Percentiles rank a stretch among this genome's conserved stretches.
Conservation (phyloP, 1,140 invertebrate genomes). For the Arctopsyche grandis region DNA sequence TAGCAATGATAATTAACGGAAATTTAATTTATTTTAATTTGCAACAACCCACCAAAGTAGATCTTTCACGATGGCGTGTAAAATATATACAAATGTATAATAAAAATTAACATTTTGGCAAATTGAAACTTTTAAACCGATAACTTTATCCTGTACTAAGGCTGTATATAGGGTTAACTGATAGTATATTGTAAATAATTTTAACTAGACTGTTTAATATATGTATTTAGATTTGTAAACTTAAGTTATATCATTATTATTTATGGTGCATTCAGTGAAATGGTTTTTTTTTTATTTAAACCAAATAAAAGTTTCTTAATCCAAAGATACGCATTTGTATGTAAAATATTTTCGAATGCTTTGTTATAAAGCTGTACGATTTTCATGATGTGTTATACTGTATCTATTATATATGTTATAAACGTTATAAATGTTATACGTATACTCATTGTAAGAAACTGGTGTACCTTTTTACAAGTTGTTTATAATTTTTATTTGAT, state of each 20-base stretch:
- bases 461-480: not conserved
- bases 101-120: not conserved
- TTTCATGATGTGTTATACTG: not conserved
- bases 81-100: constrained; percentile 3
- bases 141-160: constrained; percentile 32
- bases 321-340: constrained; percentile 25
- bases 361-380: constrained; percentile 4
- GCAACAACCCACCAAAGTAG: constrained; percentile 21
- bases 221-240: not conserved
- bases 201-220: constrained; percentile 31
- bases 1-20: constrained; percentile 1
- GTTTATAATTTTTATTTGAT: too few species aligned
- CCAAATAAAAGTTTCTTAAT: constrained; percentile 24
- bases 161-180: constrained; percentile 35
- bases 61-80: not conserved
- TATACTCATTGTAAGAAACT: not conserved
- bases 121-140: not conserved
- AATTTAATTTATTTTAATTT: constrained; percentile 1
- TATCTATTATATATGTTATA: not conserved
- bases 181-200: constrained; percentile 29
- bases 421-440: not conserved
- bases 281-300: not conserved
- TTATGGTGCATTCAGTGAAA: not conserved
- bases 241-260: not conserved
- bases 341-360: constrained; percentile 5